Conservation (phyloP, 2,113 vertebrate species). For the Rhegmatorhina hoffmannsi region DNA sequence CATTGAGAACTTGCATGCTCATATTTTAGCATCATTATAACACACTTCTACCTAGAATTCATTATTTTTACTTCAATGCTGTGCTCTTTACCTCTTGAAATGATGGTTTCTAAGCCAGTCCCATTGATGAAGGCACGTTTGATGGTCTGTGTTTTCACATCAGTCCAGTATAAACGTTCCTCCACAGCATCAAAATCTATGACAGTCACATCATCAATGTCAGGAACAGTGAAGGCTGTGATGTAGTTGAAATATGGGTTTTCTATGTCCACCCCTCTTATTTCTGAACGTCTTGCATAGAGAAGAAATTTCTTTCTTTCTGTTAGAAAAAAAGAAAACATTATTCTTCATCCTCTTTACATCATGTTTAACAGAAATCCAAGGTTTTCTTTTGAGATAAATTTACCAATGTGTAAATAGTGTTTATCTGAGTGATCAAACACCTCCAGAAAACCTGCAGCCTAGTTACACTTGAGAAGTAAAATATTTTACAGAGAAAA, state of each 20-base stretch:
- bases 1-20: accelerated
- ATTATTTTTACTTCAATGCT: background rate
- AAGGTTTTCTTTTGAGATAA: background rate
- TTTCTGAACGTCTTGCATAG: slow-evolving; percentile 92
- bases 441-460: background rate
- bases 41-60: background rate
- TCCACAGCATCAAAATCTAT: slow-evolving; percentile 94
- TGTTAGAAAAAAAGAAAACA: slow-evolving; percentile 60
- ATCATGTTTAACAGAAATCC: background rate
- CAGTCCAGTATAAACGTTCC: slow-evolving; percentile 96
- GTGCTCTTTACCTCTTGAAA: slow-evolving; percentile 86
- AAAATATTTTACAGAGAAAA: background rate
- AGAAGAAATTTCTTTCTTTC: slow-evolving; percentile 93
- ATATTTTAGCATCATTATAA: background rate
- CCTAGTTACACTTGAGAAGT: background rate
- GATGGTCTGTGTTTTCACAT: slow-evolving; percentile 96
- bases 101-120: slow-evolving; percentile 92
- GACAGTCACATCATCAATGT: slow-evolving; percentile 96
- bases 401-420: background rate
- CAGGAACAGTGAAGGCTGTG: slow-evolving; percentile 94
- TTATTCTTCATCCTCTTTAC: background rate
- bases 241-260: slow-evolving; percentile 98
- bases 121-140: slow-evolving; percentile 97
- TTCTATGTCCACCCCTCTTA: slow-evolving; percentile 96
- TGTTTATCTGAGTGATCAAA: background rate